Evolutionary conservation across 1,140 invertebrate genomes (phyloP).

Genomic region (Drosophila takahashii): DNA sequence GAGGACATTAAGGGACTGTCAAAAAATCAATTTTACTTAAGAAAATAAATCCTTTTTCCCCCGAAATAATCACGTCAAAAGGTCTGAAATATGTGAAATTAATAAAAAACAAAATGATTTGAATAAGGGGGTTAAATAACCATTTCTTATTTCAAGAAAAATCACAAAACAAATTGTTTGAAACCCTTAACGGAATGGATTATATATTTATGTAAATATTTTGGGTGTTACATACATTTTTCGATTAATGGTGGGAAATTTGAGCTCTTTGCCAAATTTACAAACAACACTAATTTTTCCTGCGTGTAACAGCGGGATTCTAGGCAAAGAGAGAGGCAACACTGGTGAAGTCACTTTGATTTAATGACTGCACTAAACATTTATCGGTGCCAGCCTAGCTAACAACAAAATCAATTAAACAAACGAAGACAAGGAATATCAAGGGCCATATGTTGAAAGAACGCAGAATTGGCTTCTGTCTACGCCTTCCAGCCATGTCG

Average conservation of each 20-base stretch:
- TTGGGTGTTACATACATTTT: too few species aligned
- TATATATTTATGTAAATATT: neutral
- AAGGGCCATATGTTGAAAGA: constrained; percentile 17
- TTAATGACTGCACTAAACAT: constrained; percentile 45
- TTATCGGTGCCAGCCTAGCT: constrained; percentile 39
- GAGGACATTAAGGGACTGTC: neutral
- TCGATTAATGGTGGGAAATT: neutral
- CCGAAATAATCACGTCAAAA: neutral
- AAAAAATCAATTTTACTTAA: neutral
- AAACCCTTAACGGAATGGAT: neutral
- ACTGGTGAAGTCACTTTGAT: constrained; percentile 26
- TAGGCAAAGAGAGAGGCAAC: constrained; percentile 2
- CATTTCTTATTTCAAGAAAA: neutral
- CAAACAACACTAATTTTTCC: neutral
- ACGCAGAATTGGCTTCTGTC: constrained; percentile 12
- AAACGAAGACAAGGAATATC: constrained; percentile 17
- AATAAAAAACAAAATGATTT: neutral
- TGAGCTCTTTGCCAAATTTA: neutral
- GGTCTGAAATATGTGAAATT: neutral
- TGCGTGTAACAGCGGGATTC: constrained; percentile 6
- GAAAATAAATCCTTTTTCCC: neutral
- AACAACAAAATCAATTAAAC: constrained; percentile 67
- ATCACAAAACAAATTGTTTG: neutral
- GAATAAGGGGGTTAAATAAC: neutral
- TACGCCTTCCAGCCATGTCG: constrained; percentile 36